Base-by-base conservation (phyloP, 2,888 invertebrate genomes). In the Mesorhabditis sp. region DNA sequence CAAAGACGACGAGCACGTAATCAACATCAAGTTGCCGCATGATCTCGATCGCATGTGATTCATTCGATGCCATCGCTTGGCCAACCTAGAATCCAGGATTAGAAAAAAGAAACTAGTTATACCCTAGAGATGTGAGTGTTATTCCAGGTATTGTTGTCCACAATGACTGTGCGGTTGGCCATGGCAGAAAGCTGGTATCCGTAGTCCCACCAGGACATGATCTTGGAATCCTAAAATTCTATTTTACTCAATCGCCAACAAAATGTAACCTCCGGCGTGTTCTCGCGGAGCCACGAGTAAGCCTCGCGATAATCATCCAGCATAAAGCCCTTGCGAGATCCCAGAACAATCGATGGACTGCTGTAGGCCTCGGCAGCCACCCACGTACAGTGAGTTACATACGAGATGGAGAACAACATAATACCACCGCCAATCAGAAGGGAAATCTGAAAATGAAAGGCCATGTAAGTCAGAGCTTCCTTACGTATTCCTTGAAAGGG, bases 171-270 rank as follows among this genome's bases (percentile, higher is more conserved):
- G 63, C 95, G 90, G 88, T 97, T 97, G 15, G 96, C 97, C 96
- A 98, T 97, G 1, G 96, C 95, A 1, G 97, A 96, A 88, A 97
- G 96, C 88, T 88, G 88, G 88, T 97, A 97, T 0, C 97, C 97
- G 88, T 97, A 98, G 90, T 96, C 95, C 95, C 97, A 98, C 97
- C 97, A 98, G 0, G 95, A 95, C 96, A 98, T 97, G 71, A 98
- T 92, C 86, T 93, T 92, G 0, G 96, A 92, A 87, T 96, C 92
- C 92, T 93, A 43, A 28, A 50, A 50, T 10, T 28, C 28, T 28
- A 28, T 28, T 28, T 28, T 28, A 28, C 28, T 28, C 28, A 28
- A 28, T 28, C 28, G 28, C 28, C 28, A 28, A 28, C 4, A 69
- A 10, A 13, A 6, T n/a, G 65, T n/a, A 45, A 74, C 92, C 89